A percentile compares a stretch with the other conserved stretches of the same genome.
These are phyloP conservation scores for Zaprionus africanus DNA, from an alignment of 1,140 invertebrate species.

Conservation along the genomic window DNA sequence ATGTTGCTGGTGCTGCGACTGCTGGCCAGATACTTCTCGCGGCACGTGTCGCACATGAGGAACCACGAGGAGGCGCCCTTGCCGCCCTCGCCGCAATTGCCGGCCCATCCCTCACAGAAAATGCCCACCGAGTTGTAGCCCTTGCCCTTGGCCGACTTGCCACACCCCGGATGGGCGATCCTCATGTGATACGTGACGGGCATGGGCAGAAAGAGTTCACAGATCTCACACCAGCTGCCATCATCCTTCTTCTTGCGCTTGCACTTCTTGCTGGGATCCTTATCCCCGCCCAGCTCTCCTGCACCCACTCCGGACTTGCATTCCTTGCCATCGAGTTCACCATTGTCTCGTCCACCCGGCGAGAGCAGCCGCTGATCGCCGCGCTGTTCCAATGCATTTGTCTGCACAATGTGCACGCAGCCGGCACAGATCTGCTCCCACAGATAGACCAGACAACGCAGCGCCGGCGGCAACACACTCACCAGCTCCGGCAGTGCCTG, in stretches of 20 bases:
- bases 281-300: slow-evolving; percentile 45
- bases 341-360: slow-evolving; percentile 50
- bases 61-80: slow-evolving; percentile 94
- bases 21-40: slow-evolving; percentile 91
- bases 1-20: slow-evolving; percentile 84
- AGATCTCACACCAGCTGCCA: slow-evolving; percentile 91
- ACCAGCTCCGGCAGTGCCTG: slow-evolving; percentile 78
- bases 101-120: slow-evolving; percentile 94
- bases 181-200: slow-evolving; percentile 95
- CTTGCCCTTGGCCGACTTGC: slow-evolving; percentile 91
- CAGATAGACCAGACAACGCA: slow-evolving; percentile 92
- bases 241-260: slow-evolving; percentile 86
- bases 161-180: slow-evolving; percentile 94
- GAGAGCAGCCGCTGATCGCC: slow-evolving; percentile 62
- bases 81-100: slow-evolving; percentile 94
- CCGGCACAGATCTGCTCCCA: slow-evolving; percentile 94
- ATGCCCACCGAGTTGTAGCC: slow-evolving; percentile 94
- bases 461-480: slow-evolving; percentile 91
- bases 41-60: slow-evolving; percentile 94
- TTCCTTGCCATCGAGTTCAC: slow-evolving; percentile 83
- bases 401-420: slow-evolving; percentile 86
- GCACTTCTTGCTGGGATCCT: slow-evolving; percentile 85
- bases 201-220: slow-evolving; percentile 90
- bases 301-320: slow-evolving; percentile 22
- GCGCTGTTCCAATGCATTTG: slow-evolving; percentile 75